phyloP scores from a whole-genome alignment of 2,113 vertebrate species.

The Jacana jacana region DNA sequence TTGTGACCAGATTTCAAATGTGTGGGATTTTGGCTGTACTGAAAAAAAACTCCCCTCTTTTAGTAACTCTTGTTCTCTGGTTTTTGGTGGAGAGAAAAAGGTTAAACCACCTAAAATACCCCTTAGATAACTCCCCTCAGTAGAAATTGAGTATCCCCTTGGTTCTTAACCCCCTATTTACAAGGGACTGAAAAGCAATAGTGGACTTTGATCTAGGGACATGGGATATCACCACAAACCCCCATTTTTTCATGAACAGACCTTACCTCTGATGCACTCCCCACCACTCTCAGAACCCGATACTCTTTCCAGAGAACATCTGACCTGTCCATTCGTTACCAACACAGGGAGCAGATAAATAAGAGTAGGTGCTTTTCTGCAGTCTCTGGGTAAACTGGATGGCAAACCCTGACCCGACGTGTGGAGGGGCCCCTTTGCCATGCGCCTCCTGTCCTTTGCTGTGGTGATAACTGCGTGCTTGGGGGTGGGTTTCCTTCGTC shows the following conservation, averaged over 20 bases:
- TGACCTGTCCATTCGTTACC: neutral
- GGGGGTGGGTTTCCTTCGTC: fast-evolving
- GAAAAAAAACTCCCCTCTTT: neutral
- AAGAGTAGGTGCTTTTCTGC: neutral
- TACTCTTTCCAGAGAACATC: neutral
- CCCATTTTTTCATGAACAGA: neutral
- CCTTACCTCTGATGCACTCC: neutral
- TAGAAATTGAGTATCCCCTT: neutral
- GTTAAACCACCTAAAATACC: neutral
- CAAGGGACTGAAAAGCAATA: neutral
- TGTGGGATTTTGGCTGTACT: neutral
- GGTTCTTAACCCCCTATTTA: neutral
- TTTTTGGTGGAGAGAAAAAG: neutral
- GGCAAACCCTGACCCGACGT: fast-evolving
- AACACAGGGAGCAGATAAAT: neutral
- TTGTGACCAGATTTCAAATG: neutral
- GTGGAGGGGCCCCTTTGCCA: neutral
- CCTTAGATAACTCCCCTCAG: neutral
- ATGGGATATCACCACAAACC: neutral
- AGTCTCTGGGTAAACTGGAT: neutral
- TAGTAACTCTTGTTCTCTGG: neutral
- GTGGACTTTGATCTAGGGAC: neutral
- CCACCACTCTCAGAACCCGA: neutral
- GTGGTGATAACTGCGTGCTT: fast-evolving
- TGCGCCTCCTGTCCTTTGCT: fast-evolving